Evolutionary conservation across 2,113 vertebrate species (phyloP), one percentile per base, ranked within the genome.

Genomic region (Percopsis transmontana): DNA sequence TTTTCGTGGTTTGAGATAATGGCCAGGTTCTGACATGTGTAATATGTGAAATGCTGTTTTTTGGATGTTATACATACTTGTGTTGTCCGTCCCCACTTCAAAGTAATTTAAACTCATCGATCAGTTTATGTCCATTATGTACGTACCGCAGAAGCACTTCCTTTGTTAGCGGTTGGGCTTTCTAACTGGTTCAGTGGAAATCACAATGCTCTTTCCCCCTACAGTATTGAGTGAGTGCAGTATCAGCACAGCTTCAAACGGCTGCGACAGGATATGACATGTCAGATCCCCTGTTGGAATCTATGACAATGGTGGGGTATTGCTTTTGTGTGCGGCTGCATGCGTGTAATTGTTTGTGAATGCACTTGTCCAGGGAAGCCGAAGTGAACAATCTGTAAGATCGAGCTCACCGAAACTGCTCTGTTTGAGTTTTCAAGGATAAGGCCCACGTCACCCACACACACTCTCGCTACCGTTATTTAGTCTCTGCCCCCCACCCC

Each of bases 261-360:
- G 79, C 79, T 53, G 73, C 85, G 87, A 73, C 90, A 89, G 88
- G 90, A 91, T 88, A 73, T 82, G 85, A 89, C 90, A 90, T n/a
- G 88, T 76, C 67, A 58, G 74, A 74, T 80, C 80, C 77, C 72
- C 57, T 65, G 41, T 52, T 76, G 90, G 90, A 92, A 91, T 93
- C 88, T 83, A 70, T 74, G 77, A 81, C 74, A 84, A 67, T 80
- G 66, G 68, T 18, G 14, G 58, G 59, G 56, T 21, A 44, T 56
- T 58, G 9, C 48, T 42, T 55, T 66, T 52, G 74, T 76, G 41
- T 57, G 53, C 42, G 20, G 19, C 6, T 18, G 10, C 48, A 41
- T 56, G 23, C 42, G 50, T 52, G n/a, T 23, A 33, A 61, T n/a
- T 70, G 15, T 72, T 51, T 51, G 19, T 63, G 58, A 69, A 58